Evolutionary conservation across 2,797 vertebrate genomes (phyloP).

Genomic region (Characodon lateralis): DNA sequence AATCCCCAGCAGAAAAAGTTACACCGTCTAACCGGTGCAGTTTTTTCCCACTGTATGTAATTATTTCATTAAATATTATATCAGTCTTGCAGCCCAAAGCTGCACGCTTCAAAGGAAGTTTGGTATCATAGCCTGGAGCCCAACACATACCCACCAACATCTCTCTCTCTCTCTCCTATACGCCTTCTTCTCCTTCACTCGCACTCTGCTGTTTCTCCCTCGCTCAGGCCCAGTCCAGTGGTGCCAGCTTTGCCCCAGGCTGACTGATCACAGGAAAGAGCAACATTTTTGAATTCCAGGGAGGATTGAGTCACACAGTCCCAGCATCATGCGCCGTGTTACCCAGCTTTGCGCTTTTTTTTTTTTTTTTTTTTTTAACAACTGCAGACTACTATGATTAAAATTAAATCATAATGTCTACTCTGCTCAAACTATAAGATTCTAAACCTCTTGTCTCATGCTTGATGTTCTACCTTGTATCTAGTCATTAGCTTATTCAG

Average conservation of each 20-base stretch:
- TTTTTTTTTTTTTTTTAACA: neutral
- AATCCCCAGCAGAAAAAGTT: constrained; percentile 66
- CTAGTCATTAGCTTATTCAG: constrained; percentile 37
- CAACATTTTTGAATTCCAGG: constrained; percentile 79
- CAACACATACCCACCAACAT: constrained; percentile 33
- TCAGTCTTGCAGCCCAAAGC: constrained; percentile 75
- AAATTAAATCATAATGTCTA: constrained; percentile 76
- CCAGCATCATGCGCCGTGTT: constrained; percentile 63
- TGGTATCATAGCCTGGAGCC: constrained; percentile 76
- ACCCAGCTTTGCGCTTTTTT: constrained; percentile 55
- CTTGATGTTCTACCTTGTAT: constrained; percentile 58
- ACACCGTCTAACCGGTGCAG: constrained; percentile 59
- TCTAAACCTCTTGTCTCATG: constrained; percentile 53
- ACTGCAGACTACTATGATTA: constrained; percentile 62
- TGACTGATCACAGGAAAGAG: constrained; percentile 82
- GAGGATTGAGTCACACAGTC: constrained; percentile 76
- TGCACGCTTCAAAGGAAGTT: constrained; percentile 81
- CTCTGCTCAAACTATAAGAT: constrained; percentile 54
- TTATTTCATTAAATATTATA: constrained; percentile 84
- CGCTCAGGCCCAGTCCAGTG: constrained; percentile 65
- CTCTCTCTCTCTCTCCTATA: constrained; percentile 32
- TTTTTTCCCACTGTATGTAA: constrained; percentile 68
- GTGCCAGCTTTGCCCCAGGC: constrained; percentile 81
- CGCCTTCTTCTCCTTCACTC: constrained; percentile 7
- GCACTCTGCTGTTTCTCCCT: constrained; percentile 39